Evolutionary conservation across 2,888 invertebrate genomes (phyloP).

Genomic region (Microctonus aethiopoides): DNA sequence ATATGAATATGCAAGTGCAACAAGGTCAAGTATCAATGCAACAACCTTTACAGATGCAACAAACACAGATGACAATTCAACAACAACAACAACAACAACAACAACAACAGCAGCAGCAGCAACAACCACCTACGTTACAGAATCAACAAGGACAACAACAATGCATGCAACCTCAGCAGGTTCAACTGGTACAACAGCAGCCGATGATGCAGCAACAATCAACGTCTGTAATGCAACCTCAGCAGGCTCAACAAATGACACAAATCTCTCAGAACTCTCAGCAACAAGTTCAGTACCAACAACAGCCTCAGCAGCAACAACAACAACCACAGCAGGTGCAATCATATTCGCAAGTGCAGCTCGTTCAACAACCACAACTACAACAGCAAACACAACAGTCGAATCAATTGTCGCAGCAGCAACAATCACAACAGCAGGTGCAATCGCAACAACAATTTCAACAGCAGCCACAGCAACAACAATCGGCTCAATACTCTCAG

Average conservation of each 20-base stretch:
- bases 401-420: constrained; percentile 64
- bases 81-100: constrained; percentile 38
- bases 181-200: constrained; percentile 67
- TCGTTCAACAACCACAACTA: constrained; percentile 62
- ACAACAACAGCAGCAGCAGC: constrained; percentile 48
- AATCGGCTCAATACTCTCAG: constrained; percentile 53
- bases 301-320: constrained; percentile 51
- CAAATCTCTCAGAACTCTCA: constrained; percentile 49
- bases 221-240: constrained; percentile 58
- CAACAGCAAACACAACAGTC: constrained; percentile 62
- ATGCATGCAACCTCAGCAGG: constrained; percentile 65
- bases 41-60: constrained; percentile 36
- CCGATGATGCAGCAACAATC: constrained; percentile 66
- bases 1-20: constrained; percentile 26
- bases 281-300: constrained; percentile 48
- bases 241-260: constrained; percentile 61
- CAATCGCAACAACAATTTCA: too few relatives aligned
- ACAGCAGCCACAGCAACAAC: constrained; percentile 61
- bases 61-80: constrained; percentile 30
- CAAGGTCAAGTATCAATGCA: constrained; percentile 34
- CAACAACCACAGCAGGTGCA: constrained; percentile 53
- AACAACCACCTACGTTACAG: constrained; percentile 44
- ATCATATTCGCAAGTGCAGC: constrained; percentile 62
- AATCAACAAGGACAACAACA: constrained; percentile 65
- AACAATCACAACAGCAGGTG: constrained; percentile 53